These are phyloP conservation scores for Chelonia mydas DNA, from an alignment of 2,797 vertebrate species.

Conservation along the genomic window DNA sequence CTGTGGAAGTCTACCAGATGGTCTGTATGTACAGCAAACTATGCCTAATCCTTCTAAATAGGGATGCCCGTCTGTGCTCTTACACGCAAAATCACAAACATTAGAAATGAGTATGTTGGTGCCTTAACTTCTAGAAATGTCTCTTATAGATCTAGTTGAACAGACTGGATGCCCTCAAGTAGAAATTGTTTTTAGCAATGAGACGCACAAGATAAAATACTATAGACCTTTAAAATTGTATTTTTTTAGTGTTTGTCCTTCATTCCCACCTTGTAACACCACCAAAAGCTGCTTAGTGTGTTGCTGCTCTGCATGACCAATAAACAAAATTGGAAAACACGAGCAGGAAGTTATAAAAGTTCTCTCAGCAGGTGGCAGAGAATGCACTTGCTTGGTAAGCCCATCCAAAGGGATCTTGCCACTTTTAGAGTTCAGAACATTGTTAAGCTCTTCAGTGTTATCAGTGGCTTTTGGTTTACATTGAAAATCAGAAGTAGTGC, in stretches of 20 bases:
- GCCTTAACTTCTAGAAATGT: not conserved
- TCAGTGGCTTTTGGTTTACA: not conserved
- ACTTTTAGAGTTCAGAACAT: not conserved
- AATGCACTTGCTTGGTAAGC: not conserved
- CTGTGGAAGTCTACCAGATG: conserved; percentile 39
- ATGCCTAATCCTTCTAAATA: conserved; percentile 55
- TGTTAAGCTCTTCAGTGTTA: not conserved
- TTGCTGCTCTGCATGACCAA: not conserved
- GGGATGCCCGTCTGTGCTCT: not conserved
- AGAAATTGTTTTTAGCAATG: not conserved
- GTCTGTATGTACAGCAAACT: conserved; percentile 40
- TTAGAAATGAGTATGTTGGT: not conserved
- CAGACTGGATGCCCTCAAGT: not conserved
- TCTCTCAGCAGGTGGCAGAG: not conserved
- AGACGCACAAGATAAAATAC: not conserved
- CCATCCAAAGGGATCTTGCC: not conserved
- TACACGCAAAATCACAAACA: not conserved
- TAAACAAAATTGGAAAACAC: not conserved
- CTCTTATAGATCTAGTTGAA: not conserved
- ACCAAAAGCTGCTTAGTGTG: not conserved
- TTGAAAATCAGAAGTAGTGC: not conserved
- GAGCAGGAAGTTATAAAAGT: not conserved
- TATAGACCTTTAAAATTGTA: not conserved
- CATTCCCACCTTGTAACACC: not conserved
- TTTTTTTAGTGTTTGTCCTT: too few relatives aligned